Evolutionary conservation across 2,797 vertebrate genomes (phyloP).

Genomic region (Chrysocyon brachyurus): DNA sequence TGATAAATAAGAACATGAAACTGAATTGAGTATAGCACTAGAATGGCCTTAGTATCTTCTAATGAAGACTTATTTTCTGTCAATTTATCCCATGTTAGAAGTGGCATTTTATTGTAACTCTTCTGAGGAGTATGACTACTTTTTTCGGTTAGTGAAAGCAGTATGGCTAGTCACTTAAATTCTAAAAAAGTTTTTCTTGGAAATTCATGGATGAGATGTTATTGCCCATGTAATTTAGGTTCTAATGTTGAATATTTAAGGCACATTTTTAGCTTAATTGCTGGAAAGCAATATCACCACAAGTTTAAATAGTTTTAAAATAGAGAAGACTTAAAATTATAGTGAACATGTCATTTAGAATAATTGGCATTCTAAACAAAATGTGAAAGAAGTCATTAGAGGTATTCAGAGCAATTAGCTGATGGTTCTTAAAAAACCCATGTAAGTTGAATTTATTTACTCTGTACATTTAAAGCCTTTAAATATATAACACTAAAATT

Average conservation of each 20-base stretch:
- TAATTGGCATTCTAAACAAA: slow-evolving; percentile 76
- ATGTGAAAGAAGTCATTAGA: slow-evolving; percentile 69
- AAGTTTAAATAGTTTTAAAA: slow-evolving; percentile 72
- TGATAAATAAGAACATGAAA: background rate
- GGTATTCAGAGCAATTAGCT: slow-evolving; percentile 73
- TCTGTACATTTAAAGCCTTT: slow-evolving; percentile 47
- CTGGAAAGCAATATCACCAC: slow-evolving; percentile 58
- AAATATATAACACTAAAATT: slow-evolving; percentile 56
- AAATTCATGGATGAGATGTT: slow-evolving; percentile 50
- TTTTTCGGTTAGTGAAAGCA: slow-evolving; percentile 48
- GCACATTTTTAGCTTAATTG: slow-evolving; percentile 69
- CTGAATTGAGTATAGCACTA: background rate
- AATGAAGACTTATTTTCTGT: background rate
- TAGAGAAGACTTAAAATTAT: slow-evolving; percentile 65
- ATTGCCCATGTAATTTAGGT: slow-evolving; percentile 51
- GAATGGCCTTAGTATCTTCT: background rate
- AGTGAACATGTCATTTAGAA: slow-evolving; percentile 65
- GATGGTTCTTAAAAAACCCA: slow-evolving; percentile 61
- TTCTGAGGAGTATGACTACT: background rate
- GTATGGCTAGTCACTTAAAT: slow-evolving; percentile 5
- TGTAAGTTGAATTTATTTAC: slow-evolving; percentile 68
- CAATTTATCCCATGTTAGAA: slow-evolving; percentile 38
- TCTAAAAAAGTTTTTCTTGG: slow-evolving; percentile 33
- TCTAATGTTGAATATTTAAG: slow-evolving; percentile 61
- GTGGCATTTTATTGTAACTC: slow-evolving; percentile 37